These are phyloP conservation scores for Upupa epops DNA, from an alignment of 2,113 vertebrate genomes.

Conservation along the genomic window DNA sequence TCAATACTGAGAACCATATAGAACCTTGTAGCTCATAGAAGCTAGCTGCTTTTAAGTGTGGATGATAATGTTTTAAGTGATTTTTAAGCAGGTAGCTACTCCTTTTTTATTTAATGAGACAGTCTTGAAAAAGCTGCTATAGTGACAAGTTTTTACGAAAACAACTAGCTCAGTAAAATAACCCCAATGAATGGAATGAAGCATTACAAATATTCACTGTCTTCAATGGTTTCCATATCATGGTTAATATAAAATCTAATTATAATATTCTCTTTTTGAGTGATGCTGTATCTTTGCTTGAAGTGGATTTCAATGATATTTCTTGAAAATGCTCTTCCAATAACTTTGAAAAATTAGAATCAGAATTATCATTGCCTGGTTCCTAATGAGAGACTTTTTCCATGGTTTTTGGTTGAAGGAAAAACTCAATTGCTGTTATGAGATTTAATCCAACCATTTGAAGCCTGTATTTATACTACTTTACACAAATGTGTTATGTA, in stretches of 20 bases:
- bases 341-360: background rate
- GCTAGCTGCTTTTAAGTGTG: background rate
- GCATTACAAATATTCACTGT: background rate
- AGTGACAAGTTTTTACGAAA: background rate
- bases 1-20: background rate
- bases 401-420: background rate
- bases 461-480: background rate
- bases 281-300: background rate
- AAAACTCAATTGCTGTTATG: background rate
- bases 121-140: background rate
- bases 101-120: background rate
- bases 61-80: background rate
- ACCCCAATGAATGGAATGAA: background rate
- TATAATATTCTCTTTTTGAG: background rate
- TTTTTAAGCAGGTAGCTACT: background rate
- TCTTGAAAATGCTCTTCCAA: background rate
- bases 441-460: background rate
- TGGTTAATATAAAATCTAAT: background rate
- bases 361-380: background rate
- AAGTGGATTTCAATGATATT: background rate
- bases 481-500: no score
- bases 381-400: background rate
- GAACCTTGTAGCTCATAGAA: background rate
- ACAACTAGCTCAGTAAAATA: background rate
- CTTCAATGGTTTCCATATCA: background rate